Evolutionary conservation across 2,797 vertebrate genomes (phyloP), one percentile per base, ranked within the genome.

Genomic region (Mormyrus proboscirostris): DNA sequence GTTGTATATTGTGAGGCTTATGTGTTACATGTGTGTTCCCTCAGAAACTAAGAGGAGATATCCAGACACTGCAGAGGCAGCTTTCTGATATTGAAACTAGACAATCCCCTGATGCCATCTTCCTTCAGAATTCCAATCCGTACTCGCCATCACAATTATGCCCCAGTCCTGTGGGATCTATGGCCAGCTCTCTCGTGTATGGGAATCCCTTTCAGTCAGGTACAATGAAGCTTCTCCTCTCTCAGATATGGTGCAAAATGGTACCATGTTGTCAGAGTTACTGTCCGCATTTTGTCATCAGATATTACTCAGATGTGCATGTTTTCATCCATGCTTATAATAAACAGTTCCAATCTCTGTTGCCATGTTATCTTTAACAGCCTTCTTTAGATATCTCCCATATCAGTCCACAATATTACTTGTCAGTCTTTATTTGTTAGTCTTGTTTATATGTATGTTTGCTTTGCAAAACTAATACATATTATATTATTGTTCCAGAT

Each of bases 31-130:
- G 10, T 89, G 88, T 88, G 0, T 59, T 79, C 25, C 50, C 0
- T 49, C 91, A 96, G 94, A 90, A 0, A 83, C 94, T 94, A 16
- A 88, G 0, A 9, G 38, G 2, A 0, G 89, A 92, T 0, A 83
- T 93, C 0, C 89, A 92, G 49, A 89, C 29, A 47, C 92, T 96
- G 89, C 92, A 90, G 14, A 91, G 50, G 12, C n/a, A 22, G 29
- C 84, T 86, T 0, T 33, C 84, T 2, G 91, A 92, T 2, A 10
- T 90, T 2, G 88, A 89, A 0, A 14, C 89, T 0, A 44, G 90
- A 0, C 50, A 89, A 1, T 82, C 73, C 7, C n/a, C 88, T 0
- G 88, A 88, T 9, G 1, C 88, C 0, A 0, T 16, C 0, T 73
- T 88, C 51, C 2, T 51, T 89, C 90, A 93, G 88, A 89, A 91